Base-by-base conservation (phyloP, 2,888 invertebrate genomes). In the Gasteruption jaculator region DNA sequence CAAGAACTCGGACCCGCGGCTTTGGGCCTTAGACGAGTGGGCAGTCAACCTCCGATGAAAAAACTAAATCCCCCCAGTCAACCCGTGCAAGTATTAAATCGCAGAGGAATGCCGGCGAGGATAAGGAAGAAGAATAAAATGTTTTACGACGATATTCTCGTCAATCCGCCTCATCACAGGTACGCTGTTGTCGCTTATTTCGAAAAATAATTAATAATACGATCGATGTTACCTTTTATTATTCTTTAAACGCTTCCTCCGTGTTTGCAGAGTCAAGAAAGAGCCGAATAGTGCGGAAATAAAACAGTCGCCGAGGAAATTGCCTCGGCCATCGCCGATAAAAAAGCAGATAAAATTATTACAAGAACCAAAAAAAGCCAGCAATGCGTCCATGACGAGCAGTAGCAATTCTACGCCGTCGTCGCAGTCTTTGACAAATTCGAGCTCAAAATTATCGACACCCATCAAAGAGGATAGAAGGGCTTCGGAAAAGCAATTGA, bases 131-230 rank as follows among this genome's bases (percentile, higher is more conserved):
- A 89, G 63, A 93, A 93, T 69, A 80, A 83, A 60, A 76, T 91
- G 40, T 92, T 92, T 67, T 92, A 83, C 71, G 91, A 92, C 68
- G 92, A 93, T 68, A 87, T 91, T 65, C 81, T 89, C 59, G 84
- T 90, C 14, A 88, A 88, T 62, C 86, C 83, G 48, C 81, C 85
- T 29, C 85, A 86, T 59, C 84, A 86, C 33, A 75, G 84, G 56
- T 80, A 50, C 50, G 38, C 45, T 33, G 35, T 16, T 6, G n/a
- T n/a, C n/a, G n/a, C n/a, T n/a, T n/a, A n/a, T n/a, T n/a, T n/a
- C n/a, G n/a, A n/a, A n/a, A n/a, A n/a, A n/a, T n/a, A n/a, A n/a
- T n/a, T n/a, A n/a, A n/a, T n/a, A n/a, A n/a, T n/a, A n/a, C n/a
- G n/a, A n/a, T 33, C 15, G 5, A 16, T 6, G 19, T 22, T 37